Evolutionary conservation across 1,140 invertebrate species (phyloP).

Genomic region (Andrena cerasifolii): DNA sequence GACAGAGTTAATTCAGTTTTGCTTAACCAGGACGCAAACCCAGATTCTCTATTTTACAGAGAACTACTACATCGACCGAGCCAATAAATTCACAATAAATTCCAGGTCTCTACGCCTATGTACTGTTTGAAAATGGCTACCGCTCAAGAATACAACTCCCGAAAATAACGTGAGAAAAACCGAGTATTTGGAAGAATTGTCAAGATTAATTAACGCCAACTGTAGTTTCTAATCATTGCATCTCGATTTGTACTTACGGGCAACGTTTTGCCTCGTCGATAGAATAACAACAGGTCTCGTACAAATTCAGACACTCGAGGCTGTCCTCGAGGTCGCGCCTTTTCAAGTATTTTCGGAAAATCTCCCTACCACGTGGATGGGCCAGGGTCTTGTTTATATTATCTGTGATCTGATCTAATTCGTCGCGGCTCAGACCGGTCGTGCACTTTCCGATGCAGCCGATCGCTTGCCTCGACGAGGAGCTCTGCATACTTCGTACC

Average conservation of each 20-base stretch:
- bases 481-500: constrained; percentile 52
- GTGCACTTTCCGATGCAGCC: constrained; percentile 73
- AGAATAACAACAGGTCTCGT: constrained; percentile 59
- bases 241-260: constrained; percentile 57
- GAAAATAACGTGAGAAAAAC: too few species aligned
- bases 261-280: constrained; percentile 50
- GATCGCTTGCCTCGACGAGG: constrained; percentile 41
- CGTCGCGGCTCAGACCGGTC: constrained; percentile 57
- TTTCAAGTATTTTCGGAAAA: constrained; percentile 67
- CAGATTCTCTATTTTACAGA: background rate
- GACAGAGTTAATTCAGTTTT: too few species aligned
- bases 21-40: too few species aligned
- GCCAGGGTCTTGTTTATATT: constrained; percentile 65
- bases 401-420: constrained; percentile 69
- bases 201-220: too few species aligned
- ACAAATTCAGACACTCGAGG: constrained; percentile 66
- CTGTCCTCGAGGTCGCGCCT: constrained; percentile 48
- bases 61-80: background rate
- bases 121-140: too few species aligned
- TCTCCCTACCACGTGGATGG: constrained; percentile 58
- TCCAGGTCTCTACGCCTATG: too few species aligned
- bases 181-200: too few species aligned
- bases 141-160: too few species aligned
- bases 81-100: too few species aligned
- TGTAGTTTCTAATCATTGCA: background rate